These are phyloP conservation scores for Palythoa grandis DNA, from an alignment of 92 coral and sea anemone species.

Conservation along the genomic window DNA sequence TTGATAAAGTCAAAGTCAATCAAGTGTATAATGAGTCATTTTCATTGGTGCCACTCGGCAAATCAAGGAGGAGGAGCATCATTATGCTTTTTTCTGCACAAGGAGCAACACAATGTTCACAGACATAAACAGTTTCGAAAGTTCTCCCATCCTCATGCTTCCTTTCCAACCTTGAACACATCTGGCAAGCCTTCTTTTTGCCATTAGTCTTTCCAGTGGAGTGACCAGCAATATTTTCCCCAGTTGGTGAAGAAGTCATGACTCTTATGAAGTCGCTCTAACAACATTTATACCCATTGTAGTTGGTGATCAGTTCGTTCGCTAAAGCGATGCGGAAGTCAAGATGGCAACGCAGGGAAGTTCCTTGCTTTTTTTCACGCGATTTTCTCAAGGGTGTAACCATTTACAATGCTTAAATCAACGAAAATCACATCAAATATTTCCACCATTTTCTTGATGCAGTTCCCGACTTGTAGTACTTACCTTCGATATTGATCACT, in stretches of 20 bases:
- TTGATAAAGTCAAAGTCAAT: constrained; percentile 25
- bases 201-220: constrained; percentile 33
- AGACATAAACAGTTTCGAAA: constrained; percentile 24
- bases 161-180: constrained; percentile 42
- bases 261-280: background rate
- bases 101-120: constrained; percentile 50
- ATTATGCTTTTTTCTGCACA: constrained; percentile 24
- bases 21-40: constrained; percentile 21
- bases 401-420: constrained; percentile 54
- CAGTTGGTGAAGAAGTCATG: constrained; percentile 18
- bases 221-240: constrained; percentile 38
- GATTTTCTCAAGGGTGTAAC: constrained; percentile 44
- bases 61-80: constrained; percentile 22
- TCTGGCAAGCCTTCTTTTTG: constrained; percentile 42
- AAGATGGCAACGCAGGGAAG: constrained; percentile 41
- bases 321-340: constrained; percentile 43
- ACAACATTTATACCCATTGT: constrained; percentile 35
- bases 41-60: constrained; percentile 28
- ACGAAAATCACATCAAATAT: constrained; percentile 55
- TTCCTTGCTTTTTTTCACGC: constrained; percentile 4
- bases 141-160: constrained; percentile 37
- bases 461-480: constrained; percentile 47
- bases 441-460: constrained; percentile 53
- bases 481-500: constrained; percentile 45
- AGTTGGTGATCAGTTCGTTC: constrained; percentile 36